Conservation (phyloP, 2,797 vertebrate species). For the Limosa lapponica region DNA sequence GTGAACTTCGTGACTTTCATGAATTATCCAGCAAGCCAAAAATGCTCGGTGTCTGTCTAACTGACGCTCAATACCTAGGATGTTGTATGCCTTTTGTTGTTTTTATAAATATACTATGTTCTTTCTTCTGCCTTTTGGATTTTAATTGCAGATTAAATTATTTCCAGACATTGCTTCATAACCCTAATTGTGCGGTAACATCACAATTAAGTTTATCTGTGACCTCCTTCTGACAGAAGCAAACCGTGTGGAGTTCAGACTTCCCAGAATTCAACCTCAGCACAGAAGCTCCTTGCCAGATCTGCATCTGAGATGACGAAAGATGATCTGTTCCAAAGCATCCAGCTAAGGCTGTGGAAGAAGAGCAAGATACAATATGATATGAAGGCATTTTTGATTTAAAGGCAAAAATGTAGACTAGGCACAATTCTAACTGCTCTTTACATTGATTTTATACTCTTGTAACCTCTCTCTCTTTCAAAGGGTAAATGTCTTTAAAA, state of each 20-base stretch:
- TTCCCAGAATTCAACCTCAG: constrained; percentile 4
- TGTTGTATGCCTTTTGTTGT: not conserved
- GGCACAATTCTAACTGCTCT: not conserved
- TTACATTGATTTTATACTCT: not conserved
- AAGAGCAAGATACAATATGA: not conserved
- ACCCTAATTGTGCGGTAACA: not conserved
- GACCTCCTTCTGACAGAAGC: constrained; percentile 1
- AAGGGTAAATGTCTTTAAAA: not conserved
- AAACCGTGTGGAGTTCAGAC: not conserved
- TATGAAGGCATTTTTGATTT: not conserved
- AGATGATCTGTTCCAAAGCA: not conserved
- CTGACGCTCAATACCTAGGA: not conserved
- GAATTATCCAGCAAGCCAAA: not conserved
- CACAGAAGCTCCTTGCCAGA: constrained; percentile 30
- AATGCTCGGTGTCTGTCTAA: not conserved
- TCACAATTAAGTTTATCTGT: constrained; percentile 2
- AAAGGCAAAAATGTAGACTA: not conserved
- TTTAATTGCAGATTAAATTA: not conserved
- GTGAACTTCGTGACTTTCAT: no score
- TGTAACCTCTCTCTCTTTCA: not conserved
- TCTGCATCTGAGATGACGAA: not conserved
- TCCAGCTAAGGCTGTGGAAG: not conserved
- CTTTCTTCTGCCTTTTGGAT: not conserved
- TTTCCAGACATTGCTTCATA: constrained; percentile 12
- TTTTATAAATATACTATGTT: not conserved